A percentile compares a stretch with the other conserved stretches of the same genome.
Conservation (phyloP, 1,140 invertebrate genomes). For the Ceratitis capitata region DNA sequence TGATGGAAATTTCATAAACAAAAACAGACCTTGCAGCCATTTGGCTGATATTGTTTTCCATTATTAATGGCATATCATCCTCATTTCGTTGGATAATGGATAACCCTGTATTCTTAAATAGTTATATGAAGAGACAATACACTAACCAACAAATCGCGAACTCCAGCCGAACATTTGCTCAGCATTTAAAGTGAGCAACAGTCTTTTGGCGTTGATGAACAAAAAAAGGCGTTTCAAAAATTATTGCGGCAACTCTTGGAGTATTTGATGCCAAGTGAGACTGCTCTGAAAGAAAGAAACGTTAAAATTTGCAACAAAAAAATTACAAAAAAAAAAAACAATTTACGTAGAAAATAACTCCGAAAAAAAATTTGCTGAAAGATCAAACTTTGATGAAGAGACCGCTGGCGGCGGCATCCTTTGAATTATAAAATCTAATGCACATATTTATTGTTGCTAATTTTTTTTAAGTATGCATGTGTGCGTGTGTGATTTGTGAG, state of each 20-base stretch:
- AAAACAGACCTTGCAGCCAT: no score
- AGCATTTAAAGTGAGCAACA: neutral
- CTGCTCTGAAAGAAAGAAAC: neutral
- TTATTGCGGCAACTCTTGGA: neutral
- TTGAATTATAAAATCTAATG: neutral
- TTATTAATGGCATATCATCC: no score
- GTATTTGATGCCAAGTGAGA: neutral
- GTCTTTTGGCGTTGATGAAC: neutral
- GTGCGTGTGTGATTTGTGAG: neutral
- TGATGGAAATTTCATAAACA: no score
- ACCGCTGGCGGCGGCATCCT: neutral
- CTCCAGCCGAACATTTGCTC: neutral
- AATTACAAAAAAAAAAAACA: no score
- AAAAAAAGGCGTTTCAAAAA: slow-evolving; percentile 8
- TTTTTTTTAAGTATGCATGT: no score
- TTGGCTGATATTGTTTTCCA: no score
- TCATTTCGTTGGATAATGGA: no score
- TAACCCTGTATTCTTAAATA: no score
- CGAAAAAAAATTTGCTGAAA: neutral
- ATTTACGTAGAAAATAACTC: no score
- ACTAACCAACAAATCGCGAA: neutral
- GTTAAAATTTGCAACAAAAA: neutral
- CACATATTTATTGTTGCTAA: neutral
- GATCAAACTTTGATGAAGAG: slow-evolving; percentile 8
- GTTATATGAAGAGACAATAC: neutral